These are phyloP conservation scores for Elysia crispata DNA, from an alignment of 2,888 invertebrate species.

Conservation along the genomic window DNA sequence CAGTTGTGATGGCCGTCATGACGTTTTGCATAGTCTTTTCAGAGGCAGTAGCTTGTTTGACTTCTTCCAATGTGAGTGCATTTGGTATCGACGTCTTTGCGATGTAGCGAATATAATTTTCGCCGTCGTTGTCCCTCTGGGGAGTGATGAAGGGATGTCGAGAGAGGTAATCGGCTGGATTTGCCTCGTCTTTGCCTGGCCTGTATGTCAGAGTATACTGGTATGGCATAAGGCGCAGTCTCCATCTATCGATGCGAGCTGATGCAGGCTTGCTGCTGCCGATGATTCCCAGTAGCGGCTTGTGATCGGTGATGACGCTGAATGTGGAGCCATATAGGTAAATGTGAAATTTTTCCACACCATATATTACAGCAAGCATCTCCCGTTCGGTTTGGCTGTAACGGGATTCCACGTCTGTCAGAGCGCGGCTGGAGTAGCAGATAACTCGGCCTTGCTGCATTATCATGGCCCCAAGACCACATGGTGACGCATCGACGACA, in stretches of 20 bases:
- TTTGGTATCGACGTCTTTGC: conserved; percentile 51
- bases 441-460: conserved; percentile 55
- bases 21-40: conserved; percentile 45
- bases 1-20: conserved; percentile 47
- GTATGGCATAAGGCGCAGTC: conserved; percentile 52
- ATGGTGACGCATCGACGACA: conserved; percentile 60
- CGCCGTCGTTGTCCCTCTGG: conserved; percentile 44
- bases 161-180: conserved; percentile 57
- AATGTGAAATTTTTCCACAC: conserved; percentile 63
- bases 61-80: conserved; percentile 52
- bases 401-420: conserved; percentile 56
- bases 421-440: conserved; percentile 57
- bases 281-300: conserved; percentile 63
- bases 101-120: conserved; percentile 51
- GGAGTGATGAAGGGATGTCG: conserved; percentile 52
- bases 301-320: conserved; percentile 62
- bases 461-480: conserved; percentile 57
- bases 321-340: conserved; percentile 61
- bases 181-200: conserved; percentile 54
- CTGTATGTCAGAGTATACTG: conserved; percentile 50
- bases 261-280: conserved; percentile 58
- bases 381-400: conserved; percentile 65
- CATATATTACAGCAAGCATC: conserved; percentile 62
- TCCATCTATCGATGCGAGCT: conserved; percentile 55
- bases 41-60: conserved; percentile 43